Evolutionary conservation across 30 jellyfish, hydroid and myxozoan species (phyloP).

Genomic region (Sanderia malayensis): DNA sequence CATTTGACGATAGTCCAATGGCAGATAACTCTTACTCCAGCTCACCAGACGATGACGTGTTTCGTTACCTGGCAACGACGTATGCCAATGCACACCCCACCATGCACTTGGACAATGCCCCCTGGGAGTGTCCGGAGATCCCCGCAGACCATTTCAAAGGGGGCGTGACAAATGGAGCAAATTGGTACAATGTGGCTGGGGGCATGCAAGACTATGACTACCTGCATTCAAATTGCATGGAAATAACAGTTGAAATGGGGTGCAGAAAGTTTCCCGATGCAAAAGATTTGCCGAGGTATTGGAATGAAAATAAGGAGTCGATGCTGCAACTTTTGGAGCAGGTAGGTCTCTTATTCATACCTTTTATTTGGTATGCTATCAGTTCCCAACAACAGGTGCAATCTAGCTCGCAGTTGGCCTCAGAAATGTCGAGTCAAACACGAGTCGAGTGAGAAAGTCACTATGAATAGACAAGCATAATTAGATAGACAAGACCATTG

Average conservation of each 20-base stretch:
- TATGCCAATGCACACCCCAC: conserved; percentile 88
- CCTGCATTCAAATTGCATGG: conserved; percentile 83
- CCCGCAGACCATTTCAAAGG: conserved; percentile 96
- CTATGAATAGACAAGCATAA: too few species aligned
- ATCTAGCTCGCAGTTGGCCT: too few species aligned
- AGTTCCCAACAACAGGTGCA: too few species aligned
- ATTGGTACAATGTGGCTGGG: conserved; percentile 98
- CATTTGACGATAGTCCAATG: conserved; percentile 76
- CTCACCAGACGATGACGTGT: conserved; percentile 92
- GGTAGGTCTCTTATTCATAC: conserved; percentile 71
- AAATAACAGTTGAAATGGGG: conserved; percentile 92
- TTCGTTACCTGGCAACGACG: conserved; percentile 69
- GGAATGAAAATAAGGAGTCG: conserved; percentile 87
- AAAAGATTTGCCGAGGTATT: conserved; percentile 78
- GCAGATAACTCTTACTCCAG: conserved; percentile 71
- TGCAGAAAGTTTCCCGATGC: conserved; percentile 93
- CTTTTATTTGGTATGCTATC: too few species aligned
- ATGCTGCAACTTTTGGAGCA: conserved; percentile 77
- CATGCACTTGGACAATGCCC: conserved; percentile 91
- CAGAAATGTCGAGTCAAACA: too few species aligned
- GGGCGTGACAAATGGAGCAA: conserved; percentile 95
- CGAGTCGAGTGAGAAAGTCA: too few species aligned
- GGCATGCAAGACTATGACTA: conserved; percentile 98
- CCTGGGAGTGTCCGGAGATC: conserved; percentile 95
- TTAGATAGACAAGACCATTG: too few species aligned